Evolutionary conservation across 2,113 vertebrate species (phyloP).

Genomic region (Muntiacus reevesi): DNA sequence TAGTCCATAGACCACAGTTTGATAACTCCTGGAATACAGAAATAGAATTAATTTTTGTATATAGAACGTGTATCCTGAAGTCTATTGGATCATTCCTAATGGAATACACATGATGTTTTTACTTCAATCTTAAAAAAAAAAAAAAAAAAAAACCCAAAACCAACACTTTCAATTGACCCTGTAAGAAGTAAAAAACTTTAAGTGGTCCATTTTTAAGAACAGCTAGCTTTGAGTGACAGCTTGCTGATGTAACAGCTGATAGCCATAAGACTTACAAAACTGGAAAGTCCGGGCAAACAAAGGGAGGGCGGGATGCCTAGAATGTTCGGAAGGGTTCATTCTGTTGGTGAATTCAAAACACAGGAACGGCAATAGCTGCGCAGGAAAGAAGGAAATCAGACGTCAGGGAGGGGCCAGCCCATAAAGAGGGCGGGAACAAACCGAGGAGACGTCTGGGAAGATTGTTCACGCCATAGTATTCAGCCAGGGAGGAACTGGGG

Average conservation of each 20-base stretch:
- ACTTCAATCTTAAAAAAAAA: background rate
- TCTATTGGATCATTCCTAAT: background rate
- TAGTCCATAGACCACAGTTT: background rate
- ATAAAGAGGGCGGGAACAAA: background rate
- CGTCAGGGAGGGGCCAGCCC: background rate
- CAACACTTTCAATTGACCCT: background rate
- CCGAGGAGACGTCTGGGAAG: background rate
- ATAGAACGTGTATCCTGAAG: background rate
- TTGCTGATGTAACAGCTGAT: background rate
- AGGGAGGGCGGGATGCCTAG: background rate
- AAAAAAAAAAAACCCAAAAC: too few species aligned
- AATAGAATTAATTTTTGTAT: background rate
- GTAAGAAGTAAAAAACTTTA: background rate
- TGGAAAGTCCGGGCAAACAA: background rate
- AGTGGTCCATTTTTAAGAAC: background rate
- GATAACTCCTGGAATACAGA: background rate
- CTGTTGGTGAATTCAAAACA: background rate
- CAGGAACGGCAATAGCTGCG: background rate
- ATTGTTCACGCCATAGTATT: background rate
- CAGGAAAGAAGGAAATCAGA: background rate
- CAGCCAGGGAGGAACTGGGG: background rate
- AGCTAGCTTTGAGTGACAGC: background rate
- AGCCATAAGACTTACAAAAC: background rate
- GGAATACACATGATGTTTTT: background rate
- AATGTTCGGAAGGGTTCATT: background rate